Conservation (phyloP, 2,888 invertebrate species). For the Hirudinaria manillensis region DNA sequence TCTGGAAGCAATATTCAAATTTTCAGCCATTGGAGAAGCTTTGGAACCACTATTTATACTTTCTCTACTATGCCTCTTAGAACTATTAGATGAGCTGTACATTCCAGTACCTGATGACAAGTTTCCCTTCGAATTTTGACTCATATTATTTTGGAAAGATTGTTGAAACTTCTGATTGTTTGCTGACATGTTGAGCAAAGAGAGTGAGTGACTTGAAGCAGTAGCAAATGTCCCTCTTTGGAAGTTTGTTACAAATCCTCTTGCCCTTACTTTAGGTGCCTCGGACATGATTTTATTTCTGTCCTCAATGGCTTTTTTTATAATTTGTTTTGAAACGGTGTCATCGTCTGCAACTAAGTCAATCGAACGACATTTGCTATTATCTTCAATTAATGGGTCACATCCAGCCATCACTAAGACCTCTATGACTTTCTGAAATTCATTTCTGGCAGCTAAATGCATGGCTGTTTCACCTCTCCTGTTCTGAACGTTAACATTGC, state of each 20-base stretch:
- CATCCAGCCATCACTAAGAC: slow-evolving; percentile 37
- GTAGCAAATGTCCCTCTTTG: slow-evolving; percentile 13
- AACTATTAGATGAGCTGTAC: slow-evolving; percentile 33
- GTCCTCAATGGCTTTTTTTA: slow-evolving; percentile 39
- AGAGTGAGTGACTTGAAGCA: slow-evolving; percentile 28
- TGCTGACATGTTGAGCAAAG: slow-evolving; percentile 35
- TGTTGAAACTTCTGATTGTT: background rate
- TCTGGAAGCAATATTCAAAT: slow-evolving; percentile 7
- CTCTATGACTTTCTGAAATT: slow-evolving; percentile 41
- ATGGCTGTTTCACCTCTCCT: slow-evolving; percentile 40
- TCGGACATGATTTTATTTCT: slow-evolving; percentile 38
- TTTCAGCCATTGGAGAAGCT: background rate
- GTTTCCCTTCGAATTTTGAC: slow-evolving; percentile 5
- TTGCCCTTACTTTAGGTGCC: slow-evolving; percentile 37
- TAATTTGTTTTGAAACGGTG: slow-evolving; percentile 38
- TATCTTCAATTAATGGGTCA: slow-evolving; percentile 39
- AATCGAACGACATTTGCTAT: slow-evolving; percentile 38
- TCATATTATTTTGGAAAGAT: background rate
- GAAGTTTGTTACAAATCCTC: slow-evolving; percentile 36
- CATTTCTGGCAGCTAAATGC: slow-evolving; percentile 41
- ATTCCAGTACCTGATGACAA: background rate
- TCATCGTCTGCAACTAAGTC: slow-evolving; percentile 40
- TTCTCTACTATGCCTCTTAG: slow-evolving; percentile 26
- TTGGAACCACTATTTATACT: slow-evolving; percentile 20
- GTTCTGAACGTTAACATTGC: slow-evolving; percentile 38